Percentiles rank a stretch among this genome's conserved stretches.
Evolutionary conservation across 2,113 vertebrate genomes (phyloP).

Genomic region (Mesoclemmys tuberculata): DNA sequence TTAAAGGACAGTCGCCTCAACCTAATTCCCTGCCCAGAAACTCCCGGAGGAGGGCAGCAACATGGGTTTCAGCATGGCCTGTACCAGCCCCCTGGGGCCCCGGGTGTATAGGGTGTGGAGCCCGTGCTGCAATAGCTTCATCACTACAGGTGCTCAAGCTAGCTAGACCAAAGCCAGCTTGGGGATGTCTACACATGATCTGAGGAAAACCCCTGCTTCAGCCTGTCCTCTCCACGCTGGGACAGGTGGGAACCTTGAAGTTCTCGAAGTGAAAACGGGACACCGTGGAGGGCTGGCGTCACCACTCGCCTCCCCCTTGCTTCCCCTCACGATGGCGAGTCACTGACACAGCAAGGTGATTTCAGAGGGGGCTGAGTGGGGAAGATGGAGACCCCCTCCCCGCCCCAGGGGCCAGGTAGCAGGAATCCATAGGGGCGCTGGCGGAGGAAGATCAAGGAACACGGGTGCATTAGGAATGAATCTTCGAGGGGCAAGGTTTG

Average conservation of each 20-base stretch:
- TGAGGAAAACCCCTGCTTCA: neutral
- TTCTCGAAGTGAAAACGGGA: too few relatives aligned
- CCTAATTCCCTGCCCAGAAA: neutral
- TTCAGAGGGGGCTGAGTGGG: neutral
- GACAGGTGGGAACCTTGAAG: too few relatives aligned
- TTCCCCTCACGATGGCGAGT: neutral
- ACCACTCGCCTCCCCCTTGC: too few relatives aligned
- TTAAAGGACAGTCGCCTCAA: neutral
- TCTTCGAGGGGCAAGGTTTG: neutral
- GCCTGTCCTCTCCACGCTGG: neutral
- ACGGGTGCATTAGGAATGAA: too few relatives aligned
- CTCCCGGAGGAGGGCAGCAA: neutral
- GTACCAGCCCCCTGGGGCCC: neutral
- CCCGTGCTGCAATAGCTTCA: neutral
- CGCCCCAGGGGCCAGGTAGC: too few relatives aligned
- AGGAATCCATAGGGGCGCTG: too few relatives aligned
- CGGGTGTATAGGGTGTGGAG: neutral
- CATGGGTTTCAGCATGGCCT: neutral
- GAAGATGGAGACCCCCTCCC: too few relatives aligned
- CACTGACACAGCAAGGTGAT: too few relatives aligned
- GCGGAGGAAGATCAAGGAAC: too few relatives aligned
- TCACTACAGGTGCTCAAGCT: neutral
- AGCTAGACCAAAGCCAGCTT: neutral
- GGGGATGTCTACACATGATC: neutral
- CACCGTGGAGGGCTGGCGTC: too few relatives aligned